Evolutionary conservation across 2,113 vertebrate species (phyloP), one percentile per base, ranked within the genome.

Genomic region (Agapornis roseicollis): DNA sequence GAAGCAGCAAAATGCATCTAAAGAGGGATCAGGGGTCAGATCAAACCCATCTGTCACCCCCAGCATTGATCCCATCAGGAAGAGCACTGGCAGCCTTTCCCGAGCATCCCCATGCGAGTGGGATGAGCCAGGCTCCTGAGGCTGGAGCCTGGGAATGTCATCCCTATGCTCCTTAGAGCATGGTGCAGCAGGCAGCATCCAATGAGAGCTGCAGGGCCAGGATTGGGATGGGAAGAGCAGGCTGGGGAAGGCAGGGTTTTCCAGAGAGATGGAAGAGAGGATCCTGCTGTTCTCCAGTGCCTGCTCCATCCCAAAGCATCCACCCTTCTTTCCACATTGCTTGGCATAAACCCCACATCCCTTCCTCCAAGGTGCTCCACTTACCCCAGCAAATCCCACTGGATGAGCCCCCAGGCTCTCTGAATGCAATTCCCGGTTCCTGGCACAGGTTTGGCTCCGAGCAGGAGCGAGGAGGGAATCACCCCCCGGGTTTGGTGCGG

Each of bases 141-240:
- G 37, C 13, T 3, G 31, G 56, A 31, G 33, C 39, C 60, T 11
- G 1, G 4, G 33, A 22, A 24, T 2, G 8, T 44, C 55, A 16
- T 9, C 71, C 64, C 42, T 1, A 2, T 3, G 3, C n/a, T 42
- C 37, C 37, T 41, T 3, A 3, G 46, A 28, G 13, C 47, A 13
- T 11, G 2, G 41, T 19, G 7, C 8, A 2, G 33, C 39, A 19
- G 10, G 23, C 55, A 23, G 42, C 49, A 11, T 47, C 35, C 46
- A 35, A n/a, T 4, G 3, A 53, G 56, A 64, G 28, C 63, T 42
- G 14, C 11, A 6, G 44, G 35, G 9, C 11, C 4, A 33, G 44
- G 39, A 5, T 2, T 1, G 4, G 29, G 4, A 8, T 3, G 0
- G 16, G 29, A 35, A 44, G 44, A 33, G 31, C 13, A 25, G 29